These are phyloP conservation scores for Yponomeuta cagnagella DNA, from an alignment of 2,888 invertebrate species.

Conservation along the genomic window DNA sequence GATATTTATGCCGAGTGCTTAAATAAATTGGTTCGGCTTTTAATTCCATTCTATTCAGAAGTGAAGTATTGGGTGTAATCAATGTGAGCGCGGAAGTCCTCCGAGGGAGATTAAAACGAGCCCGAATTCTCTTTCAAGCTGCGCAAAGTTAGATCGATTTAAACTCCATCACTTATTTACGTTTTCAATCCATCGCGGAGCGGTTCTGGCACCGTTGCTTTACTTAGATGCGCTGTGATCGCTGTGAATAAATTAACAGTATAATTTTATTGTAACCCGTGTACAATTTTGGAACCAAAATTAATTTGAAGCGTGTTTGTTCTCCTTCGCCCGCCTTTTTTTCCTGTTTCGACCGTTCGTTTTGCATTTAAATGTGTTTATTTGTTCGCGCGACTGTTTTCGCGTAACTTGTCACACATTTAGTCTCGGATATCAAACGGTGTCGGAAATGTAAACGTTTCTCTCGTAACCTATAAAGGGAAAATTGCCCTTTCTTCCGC, in stretches of 20 bases:
- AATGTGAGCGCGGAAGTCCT: background rate
- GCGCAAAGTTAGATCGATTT: conserved; percentile 1
- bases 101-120: background rate
- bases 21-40: background rate
- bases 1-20: background rate
- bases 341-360: background rate
- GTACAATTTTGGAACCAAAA: background rate
- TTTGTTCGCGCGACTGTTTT: background rate
- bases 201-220: background rate
- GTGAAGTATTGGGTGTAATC: conserved; percentile 1
- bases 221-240: background rate
- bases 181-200: background rate
- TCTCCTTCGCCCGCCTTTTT: background rate
- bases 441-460: background rate
- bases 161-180: conserved; percentile 3
- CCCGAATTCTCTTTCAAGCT: background rate
- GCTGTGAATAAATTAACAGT: background rate
- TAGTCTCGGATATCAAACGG: background rate
- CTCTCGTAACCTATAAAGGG: background rate
- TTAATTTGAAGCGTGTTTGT: background rate
- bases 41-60: background rate
- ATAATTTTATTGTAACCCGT: background rate
- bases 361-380: background rate
- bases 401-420: background rate
- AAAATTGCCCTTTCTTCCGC: background rate